phyloP scores from a whole-genome alignment of 2,888 invertebrate species.

The Drosophila planitibia region DNA sequence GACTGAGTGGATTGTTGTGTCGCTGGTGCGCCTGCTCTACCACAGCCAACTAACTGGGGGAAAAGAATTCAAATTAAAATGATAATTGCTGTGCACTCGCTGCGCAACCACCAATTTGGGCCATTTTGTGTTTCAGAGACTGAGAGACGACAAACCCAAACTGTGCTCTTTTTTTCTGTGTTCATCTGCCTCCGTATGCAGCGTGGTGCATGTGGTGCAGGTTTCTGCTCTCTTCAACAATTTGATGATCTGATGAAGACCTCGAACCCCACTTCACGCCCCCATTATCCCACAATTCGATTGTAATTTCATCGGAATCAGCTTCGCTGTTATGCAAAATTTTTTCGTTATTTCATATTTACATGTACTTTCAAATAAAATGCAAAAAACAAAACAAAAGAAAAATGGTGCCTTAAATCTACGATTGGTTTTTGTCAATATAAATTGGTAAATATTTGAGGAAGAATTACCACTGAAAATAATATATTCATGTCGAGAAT shows the following conservation, averaged over 20 bases:
- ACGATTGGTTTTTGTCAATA: background rate
- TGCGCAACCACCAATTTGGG: slow-evolving; percentile 5
- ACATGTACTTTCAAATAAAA: slow-evolving; percentile 30
- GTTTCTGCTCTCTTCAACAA: slow-evolving; percentile 5
- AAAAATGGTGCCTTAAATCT: background rate
- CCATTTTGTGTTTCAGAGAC: slow-evolving; percentile 30
- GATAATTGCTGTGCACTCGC: background rate
- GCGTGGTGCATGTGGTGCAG: slow-evolving; percentile 29
- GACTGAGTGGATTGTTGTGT: slow-evolving; percentile 55
- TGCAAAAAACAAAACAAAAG: background rate
- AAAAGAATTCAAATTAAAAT: background rate
- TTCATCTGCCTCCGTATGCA: slow-evolving; percentile 33
- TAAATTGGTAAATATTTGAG: background rate
- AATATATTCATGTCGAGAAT: background rate
- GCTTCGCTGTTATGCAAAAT: slow-evolving; percentile 41
- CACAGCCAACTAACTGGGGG: background rate
- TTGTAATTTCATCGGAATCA: slow-evolving; percentile 20
- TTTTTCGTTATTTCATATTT: slow-evolving; percentile 41
- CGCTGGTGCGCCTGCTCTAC: slow-evolving; percentile 31
- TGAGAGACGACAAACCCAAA: slow-evolving; percentile 7
- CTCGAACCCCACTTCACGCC: background rate
- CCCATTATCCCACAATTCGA: background rate
- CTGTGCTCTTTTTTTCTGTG: background rate
- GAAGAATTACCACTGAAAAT: background rate
- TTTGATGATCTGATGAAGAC: slow-evolving; percentile 3